Evolutionary conservation across 2,888 invertebrate genomes (phyloP), one percentile per base, ranked within the genome.

Genomic region (Eupithecia abbreviata): DNA sequence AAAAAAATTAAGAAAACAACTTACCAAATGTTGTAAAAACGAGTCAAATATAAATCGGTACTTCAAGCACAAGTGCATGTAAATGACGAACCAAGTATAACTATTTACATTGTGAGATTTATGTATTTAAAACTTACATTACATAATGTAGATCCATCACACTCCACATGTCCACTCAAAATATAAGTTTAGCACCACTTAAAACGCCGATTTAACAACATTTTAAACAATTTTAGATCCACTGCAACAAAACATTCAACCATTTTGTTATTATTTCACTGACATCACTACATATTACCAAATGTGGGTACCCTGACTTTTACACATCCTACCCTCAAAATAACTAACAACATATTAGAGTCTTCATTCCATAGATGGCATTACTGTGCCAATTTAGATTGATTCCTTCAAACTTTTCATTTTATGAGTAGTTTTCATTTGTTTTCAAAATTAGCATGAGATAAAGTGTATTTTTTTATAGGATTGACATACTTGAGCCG

Each of bases 321-420:
- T 18, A 51, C 7, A n/a, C 3, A 72, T 9, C 9, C 62, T 74
- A 74, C 72, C 72, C 49, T 41, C 72, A 49, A 47, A 68, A 55
- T 67, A 1, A 10, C 41, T 13, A 30, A 30, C 13, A 18, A 55
- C 12, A 67, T 2, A 9, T 30, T 45, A 4, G 5, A 12, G 42
- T 42, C 7, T 15, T 15, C 18, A 6, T 62, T 55, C 74, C 66
- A 62, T 70, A 77, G 77, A 75, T 77, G 77, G 69, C 77, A 13
- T 41, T 18, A 71, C 42, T 72, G 66, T 70, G 41, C 12, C 42
- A 47, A 15, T 15, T 42, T 58, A 9, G 7, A 18, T 65, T 43
- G 2, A 18, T 71, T 5, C 45, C 41, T 42, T 42, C 15, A 41
- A 66, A 42, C 42, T 62, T 62, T 62, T 30, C 30, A 9, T 62